Conservation (phyloP, 2,888 invertebrate species). For the Trachelus troglodyta region DNA sequence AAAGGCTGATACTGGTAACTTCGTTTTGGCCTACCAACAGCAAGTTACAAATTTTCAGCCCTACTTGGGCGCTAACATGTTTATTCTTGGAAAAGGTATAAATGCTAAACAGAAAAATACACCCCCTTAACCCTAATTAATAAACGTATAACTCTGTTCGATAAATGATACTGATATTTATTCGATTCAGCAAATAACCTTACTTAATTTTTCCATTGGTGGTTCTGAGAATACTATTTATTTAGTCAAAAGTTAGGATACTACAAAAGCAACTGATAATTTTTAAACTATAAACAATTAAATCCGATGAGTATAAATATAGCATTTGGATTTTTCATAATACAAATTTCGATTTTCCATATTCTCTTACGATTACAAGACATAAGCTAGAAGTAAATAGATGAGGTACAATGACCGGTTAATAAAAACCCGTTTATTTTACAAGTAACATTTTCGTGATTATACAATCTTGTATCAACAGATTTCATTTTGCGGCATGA, state of each 20-base stretch:
- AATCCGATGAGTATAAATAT: no score
- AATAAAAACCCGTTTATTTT: constrained; percentile 54
- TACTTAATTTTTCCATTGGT: not conserved
- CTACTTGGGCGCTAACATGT: constrained; percentile 79
- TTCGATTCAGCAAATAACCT: no score
- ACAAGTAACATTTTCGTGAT: constrained; percentile 50
- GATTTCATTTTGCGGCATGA: constrained; percentile 20
- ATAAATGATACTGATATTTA: not conserved
- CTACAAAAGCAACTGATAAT: not conserved
- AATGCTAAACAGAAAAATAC: constrained; percentile 47
- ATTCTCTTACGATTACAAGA: not conserved
- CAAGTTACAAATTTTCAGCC: constrained; percentile 79
- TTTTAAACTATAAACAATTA: not conserved
- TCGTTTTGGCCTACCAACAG: constrained; percentile 83
- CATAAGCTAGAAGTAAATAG: not conserved
- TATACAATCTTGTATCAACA: constrained; percentile 48
- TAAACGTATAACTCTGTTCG: not conserved
- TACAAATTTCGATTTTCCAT: no score
- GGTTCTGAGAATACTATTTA: not conserved
- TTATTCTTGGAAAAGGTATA: constrained; percentile 74
- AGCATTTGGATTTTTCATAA: no score
- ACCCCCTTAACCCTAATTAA: not conserved
- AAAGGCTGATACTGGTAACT: constrained; percentile 82
- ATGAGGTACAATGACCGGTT: constrained; percentile 13
- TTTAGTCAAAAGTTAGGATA: not conserved